Conservation (phyloP, 2,113 vertebrate genomes). For the Epinephelus moara region DNA sequence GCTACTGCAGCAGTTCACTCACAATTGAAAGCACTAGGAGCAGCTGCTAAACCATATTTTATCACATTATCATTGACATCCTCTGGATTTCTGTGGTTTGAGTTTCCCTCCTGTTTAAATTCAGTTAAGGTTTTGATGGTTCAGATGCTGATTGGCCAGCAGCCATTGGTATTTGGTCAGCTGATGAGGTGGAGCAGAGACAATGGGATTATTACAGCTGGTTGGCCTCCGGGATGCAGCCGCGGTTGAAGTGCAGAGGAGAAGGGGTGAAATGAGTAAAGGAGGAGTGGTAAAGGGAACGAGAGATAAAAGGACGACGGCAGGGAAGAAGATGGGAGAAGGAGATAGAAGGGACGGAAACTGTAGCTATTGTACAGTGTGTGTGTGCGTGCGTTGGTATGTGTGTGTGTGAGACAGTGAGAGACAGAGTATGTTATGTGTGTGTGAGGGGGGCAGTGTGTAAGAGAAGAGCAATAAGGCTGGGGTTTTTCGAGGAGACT, state of each 20-base stretch:
- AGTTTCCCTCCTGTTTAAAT: neutral
- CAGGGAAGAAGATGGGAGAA: slow-evolving; percentile 72
- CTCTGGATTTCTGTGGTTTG: neutral
- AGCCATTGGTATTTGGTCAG: slow-evolving; percentile 27
- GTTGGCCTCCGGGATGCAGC: slow-evolving; percentile 32
- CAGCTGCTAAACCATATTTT: neutral
- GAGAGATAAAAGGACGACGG: neutral
- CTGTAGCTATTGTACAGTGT: slow-evolving; percentile 23
- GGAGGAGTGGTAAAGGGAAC: slow-evolving; percentile 7
- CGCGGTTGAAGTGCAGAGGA: slow-evolving; percentile 12
- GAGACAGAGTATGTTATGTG: slow-evolving; percentile 57
- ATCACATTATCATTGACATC: neutral
- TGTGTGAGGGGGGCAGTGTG: slow-evolving; percentile 47
- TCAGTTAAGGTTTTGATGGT: slow-evolving; percentile 1
- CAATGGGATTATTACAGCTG: slow-evolving; percentile 54
- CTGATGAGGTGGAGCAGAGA: slow-evolving; percentile 32
- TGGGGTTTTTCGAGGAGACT: slow-evolving; percentile 61
- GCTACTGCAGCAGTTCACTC: no score
- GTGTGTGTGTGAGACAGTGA: slow-evolving; percentile 13
- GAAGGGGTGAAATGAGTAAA: neutral
- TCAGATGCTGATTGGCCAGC: slow-evolving; percentile 21
- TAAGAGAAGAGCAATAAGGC: slow-evolving; percentile 75
- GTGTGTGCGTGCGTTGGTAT: neutral
- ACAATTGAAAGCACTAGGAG: neutral
- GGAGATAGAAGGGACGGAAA: slow-evolving; percentile 64